phyloP scores from a whole-genome alignment of 2,797 vertebrate species.

The Glossophaga mutica region DNA sequence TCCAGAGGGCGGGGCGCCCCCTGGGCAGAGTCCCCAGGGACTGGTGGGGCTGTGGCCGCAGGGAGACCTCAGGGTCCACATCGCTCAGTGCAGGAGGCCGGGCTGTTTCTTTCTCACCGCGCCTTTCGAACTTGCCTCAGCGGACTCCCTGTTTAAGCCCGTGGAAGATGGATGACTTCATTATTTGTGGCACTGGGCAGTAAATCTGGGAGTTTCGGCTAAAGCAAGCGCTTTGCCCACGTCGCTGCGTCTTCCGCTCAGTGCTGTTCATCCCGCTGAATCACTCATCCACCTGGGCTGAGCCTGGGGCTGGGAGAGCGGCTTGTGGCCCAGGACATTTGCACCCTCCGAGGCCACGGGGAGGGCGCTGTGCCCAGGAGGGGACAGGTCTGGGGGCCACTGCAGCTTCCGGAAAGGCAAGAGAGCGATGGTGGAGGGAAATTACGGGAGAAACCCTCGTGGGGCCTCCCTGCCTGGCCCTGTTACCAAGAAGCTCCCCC shows the following conservation, averaged over 20 bases:
- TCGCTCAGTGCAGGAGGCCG: too few species aligned
- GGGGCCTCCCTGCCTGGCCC: constrained; percentile 21
- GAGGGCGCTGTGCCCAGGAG: constrained; percentile 71
- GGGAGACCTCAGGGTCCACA: too few species aligned
- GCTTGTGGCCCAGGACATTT: constrained; percentile 70
- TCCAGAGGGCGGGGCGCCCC: too few species aligned
- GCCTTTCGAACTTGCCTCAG: too few species aligned
- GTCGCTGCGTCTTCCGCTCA: constrained; percentile 75
- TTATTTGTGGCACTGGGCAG: constrained; percentile 81
- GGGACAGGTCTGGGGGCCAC: constrained; percentile 44
- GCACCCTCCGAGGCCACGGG: constrained; percentile 69
- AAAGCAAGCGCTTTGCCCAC: constrained; percentile 77
- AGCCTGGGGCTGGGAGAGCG: not conserved
- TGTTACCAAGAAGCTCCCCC: constrained; percentile 41
- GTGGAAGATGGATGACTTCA: constrained; percentile 84
- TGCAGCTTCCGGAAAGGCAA: not conserved
- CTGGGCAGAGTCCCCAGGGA: too few species aligned
- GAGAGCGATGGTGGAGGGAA: constrained; percentile 23
- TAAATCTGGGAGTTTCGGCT: constrained; percentile 81
- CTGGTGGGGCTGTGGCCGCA: too few species aligned
- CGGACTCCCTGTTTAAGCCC: constrained; percentile 66
- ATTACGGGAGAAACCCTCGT: constrained; percentile 18
- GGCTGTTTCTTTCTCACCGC: too few species aligned
- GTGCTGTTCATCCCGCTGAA: constrained; percentile 84
- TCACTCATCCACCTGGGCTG: constrained; percentile 79